Base-by-base conservation (phyloP, 1,140 invertebrate species). In the Archegozetes longisetosus region DNA sequence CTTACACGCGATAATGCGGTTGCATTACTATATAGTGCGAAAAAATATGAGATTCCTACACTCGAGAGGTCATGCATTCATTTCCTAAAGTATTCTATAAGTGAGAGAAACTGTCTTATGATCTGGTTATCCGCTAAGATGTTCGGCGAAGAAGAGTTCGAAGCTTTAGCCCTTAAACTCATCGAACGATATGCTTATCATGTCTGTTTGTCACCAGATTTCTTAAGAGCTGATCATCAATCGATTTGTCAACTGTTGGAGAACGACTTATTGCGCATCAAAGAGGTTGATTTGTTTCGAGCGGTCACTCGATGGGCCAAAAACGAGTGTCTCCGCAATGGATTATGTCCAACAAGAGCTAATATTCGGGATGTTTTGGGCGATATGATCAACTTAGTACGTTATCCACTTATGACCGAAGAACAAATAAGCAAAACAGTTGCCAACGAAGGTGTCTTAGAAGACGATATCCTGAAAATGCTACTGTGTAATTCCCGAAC, bases 1-100 rank as follows among this genome's bases (percentile, higher is more conserved):
- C 28, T 60, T 20, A 60, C 27, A 17, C 32, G 46, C 13, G 58
- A 60, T 29, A 60, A 60, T 56, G 58, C 47, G 17, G 53, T 60
- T 1, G 58, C 28, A 14, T 22, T 60, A 17, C 24, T 60, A 6
- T n/a, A 32, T 20, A 24, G 28, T 2, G 3, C 58, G 1, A 12
- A 14, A 13, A 40, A 47, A 9, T 60, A 57, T 46, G 17, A 60
- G 26, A 47, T 56, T 22, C 9, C 52, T 1, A 40, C 13, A 9
- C 28, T 60, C 4, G 53, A 54, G 48, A 25, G 53, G 17, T 27
- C 23, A 28, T 53, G 51, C 27, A 26, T 57, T 17, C 32, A 56
- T 14, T 54, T 58, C 22, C 56, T 60, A n/a, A 27, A 56, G 4
- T 40, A 56, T 22, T 40, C 25, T 53, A 32, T 60, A 25, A 12